These are phyloP conservation scores for Tuta absoluta DNA, from an alignment of 2,888 invertebrate genomes.

Conservation along the genomic window DNA sequence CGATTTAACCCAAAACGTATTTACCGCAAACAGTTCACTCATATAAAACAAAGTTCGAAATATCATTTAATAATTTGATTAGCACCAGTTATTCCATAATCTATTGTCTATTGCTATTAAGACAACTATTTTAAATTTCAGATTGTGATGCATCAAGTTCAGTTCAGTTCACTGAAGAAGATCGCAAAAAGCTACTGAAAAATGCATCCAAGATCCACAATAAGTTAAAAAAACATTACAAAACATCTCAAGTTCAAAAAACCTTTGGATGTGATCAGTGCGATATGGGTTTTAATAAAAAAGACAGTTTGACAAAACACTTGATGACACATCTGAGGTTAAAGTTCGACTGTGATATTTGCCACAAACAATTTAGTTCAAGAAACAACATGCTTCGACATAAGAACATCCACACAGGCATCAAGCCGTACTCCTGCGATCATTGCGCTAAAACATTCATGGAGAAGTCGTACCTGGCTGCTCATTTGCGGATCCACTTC, in stretches of 20 bases:
- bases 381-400: slow-evolving; percentile 1
- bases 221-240: background rate
- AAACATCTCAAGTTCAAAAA: background rate
- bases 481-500: background rate
- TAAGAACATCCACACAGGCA: background rate
- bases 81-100: no score
- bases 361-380: slow-evolving; percentile 6
- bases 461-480: slow-evolving; percentile 3
- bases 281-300: background rate
- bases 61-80: no score
- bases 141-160: background rate
- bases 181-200: background rate
- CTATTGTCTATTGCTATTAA: background rate
- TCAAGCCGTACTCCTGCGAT: background rate
- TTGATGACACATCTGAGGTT: background rate
- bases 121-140: background rate
- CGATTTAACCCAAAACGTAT: no score
- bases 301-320: background rate
- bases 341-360: background rate
- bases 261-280: background rate
- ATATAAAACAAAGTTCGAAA: no score
- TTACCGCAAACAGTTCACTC: no score
- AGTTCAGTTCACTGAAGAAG: background rate
- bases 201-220: background rate
- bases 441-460: slow-evolving; percentile 1